Base-by-base conservation (phyloP, 2,888 invertebrate species). In the Agrenia bidenticulata region DNA sequence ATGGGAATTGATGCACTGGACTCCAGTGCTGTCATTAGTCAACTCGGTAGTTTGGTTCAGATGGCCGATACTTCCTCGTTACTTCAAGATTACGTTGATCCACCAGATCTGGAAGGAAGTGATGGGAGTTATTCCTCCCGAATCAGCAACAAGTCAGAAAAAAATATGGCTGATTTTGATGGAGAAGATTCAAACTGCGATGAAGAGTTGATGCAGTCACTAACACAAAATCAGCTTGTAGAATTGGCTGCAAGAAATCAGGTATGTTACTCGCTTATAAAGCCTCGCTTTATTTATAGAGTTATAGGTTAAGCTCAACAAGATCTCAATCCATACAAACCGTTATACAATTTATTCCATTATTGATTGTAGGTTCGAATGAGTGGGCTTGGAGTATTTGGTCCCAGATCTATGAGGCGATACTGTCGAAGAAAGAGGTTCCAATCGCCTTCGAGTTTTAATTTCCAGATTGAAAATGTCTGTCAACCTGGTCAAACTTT, bases 101-200 rank as follows among this genome's bases (percentile, higher is more conserved):
- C 70, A 9, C 64, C 64, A 2, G 69, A 73, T 23, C 57, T 72
- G 39, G 82, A 72, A 17, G 76, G 74, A 15, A 79, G 78, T 66
- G 83, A 83, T 71, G 93, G 92, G n/a, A 93, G 93, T 78, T 92
- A 93, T 76, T 94, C 94, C n/a, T 94, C 94, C 0, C 86, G 91
- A 37, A 88, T 93, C 83, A 94, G 93, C 69, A 92, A 90, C 76
- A 94, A 94, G 81, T 94, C 94, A 1, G 94, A 94, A 77, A 93
- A 94, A 76, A 94, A 94, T 80, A 88, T 94, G 86, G 93, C 92
- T 0, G 94, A 95, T 80, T 90, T 95, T 77, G 95, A 95, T 77
- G 94, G 94, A 4, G 89, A 89, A 77, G 92, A 92, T 77, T 92
- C 92, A 9, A 90, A 88, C 0, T 91, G 92, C 78, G 93, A 93